Evolutionary conservation across 2,888 invertebrate species (phyloP), one percentile per base, ranked within the genome.

Genomic region (Bembecia ichneumoniformis): DNA sequence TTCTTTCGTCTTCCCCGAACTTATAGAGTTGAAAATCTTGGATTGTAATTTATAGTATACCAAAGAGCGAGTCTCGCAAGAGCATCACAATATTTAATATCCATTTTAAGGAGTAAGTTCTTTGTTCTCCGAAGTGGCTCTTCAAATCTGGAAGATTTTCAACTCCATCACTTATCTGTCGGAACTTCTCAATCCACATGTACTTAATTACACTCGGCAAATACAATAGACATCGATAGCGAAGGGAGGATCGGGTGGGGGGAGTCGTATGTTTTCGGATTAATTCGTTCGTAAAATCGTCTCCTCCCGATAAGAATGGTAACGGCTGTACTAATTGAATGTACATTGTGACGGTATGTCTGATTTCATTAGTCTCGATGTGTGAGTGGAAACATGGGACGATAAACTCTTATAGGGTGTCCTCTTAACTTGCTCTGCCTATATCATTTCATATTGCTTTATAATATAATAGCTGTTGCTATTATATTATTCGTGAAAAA

Each of bases 241-340:
- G 17, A 44, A 62, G 64, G 71, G 71, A 66, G 59, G 66, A 69
- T 72, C 71, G 67, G 74, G 64, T 60, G 65, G 71, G 74, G 79
- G 84, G 77, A 82, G 82, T 84, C 86, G 83, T 86, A 83, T 86
- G 86, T 84, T 87, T 87, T 84, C 81, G 82, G 82, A 86, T 84
- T 84, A 84, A 87, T 87, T 87, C 86, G 83, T 82, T 87, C 86
- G 86, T 84, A 82, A 87, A 87, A 87, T 87, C 86, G 86, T 84
- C 84, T 80, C 80, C 74, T 64, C 72, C 72, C 79, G 83, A 86
- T 87, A 87, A 87, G 86, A 87, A 87, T 83, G 78, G 84, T 79
- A 79, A 83, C 73, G 74, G 79, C 77, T 82, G 78, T 84, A 81
- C 84, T 86, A 87, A 87, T 87, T 87, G 84, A 86, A 86, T 84